Evolutionary conservation across 1,140 invertebrate species (phyloP).

Genomic region (Megalopta genalis): DNA sequence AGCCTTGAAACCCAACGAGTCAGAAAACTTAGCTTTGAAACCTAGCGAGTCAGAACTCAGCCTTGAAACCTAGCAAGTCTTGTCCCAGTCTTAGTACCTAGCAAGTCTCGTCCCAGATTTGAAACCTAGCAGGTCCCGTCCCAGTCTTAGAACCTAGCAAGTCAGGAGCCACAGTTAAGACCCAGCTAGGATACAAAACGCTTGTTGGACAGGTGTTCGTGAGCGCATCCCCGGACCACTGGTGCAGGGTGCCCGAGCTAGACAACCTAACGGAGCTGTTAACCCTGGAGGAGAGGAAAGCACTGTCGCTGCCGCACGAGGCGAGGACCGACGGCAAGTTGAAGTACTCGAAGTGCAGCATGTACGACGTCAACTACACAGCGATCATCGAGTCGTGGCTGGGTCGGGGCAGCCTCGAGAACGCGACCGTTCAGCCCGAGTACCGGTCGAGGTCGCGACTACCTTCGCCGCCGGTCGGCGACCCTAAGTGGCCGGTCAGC

Average conservation of each 20-base stretch:
- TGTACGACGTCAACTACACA: conserved; percentile 81
- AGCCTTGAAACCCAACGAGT: no score
- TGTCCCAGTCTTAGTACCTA: no score
- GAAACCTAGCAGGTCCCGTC: no score
- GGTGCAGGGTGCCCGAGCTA: conserved; percentile 84
- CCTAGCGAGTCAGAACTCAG: no score
- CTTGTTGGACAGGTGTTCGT: conserved; percentile 83
- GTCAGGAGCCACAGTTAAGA: no score
- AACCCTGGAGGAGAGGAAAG: conserved; percentile 80
- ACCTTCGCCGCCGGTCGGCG: conserved; percentile 71
- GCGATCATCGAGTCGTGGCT: conserved; percentile 74
- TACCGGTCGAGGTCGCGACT: conserved; percentile 52
- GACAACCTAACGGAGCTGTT: conserved; percentile 78
- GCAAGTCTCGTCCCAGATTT: no score
- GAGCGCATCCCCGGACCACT: conserved; percentile 85
- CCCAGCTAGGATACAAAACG: background rate
- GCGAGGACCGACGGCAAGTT: conserved; percentile 74
- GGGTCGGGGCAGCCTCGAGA: conserved; percentile 41
- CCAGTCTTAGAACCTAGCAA: no score
- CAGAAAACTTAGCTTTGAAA: no score
- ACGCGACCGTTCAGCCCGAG: conserved; percentile 38
- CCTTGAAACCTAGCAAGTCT: no score
- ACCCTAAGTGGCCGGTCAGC: conserved; percentile 71
- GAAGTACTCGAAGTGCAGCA: conserved; percentile 77
- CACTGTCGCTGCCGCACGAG: conserved; percentile 80